Percentiles rank a stretch among this genome's conserved stretches.
Evolutionary conservation across 2,797 vertebrate genomes (phyloP).

Genomic region (Coccyzus lansbergi): DNA sequence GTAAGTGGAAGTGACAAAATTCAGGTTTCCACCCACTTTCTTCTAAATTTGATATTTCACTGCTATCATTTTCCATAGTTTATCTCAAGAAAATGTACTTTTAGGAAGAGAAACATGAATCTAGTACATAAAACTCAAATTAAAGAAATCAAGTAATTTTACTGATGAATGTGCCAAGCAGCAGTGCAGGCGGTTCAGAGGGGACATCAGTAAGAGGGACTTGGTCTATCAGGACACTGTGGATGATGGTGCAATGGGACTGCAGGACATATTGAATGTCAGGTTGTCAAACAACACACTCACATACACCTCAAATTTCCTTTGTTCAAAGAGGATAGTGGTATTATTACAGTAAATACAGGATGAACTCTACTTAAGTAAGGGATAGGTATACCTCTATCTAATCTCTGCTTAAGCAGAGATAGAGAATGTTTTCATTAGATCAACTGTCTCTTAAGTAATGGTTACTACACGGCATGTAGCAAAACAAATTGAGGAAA

Average conservation of each 20-base stretch:
- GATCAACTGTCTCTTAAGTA: background rate
- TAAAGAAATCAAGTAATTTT: background rate
- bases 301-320: background rate
- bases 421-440: background rate
- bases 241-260: background rate
- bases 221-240: background rate
- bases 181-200: background rate
- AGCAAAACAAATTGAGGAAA: background rate
- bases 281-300: background rate
- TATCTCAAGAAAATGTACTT: constrained; percentile 16
- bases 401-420: background rate
- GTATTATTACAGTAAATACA: background rate
- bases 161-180: background rate
- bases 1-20: constrained; percentile 46
- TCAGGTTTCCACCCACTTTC: constrained; percentile 57
- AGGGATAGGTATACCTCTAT: background rate
- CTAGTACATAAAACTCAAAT: background rate
- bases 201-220: background rate
- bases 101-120: background rate
- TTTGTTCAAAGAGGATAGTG: background rate
- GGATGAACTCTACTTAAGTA: background rate
- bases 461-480: background rate
- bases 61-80: constrained; percentile 43
- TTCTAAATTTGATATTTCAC: constrained; percentile 64
- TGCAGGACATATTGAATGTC: background rate